Conservation (phyloP, 2,888 invertebrate species). For the Sphinx pinastri region DNA sequence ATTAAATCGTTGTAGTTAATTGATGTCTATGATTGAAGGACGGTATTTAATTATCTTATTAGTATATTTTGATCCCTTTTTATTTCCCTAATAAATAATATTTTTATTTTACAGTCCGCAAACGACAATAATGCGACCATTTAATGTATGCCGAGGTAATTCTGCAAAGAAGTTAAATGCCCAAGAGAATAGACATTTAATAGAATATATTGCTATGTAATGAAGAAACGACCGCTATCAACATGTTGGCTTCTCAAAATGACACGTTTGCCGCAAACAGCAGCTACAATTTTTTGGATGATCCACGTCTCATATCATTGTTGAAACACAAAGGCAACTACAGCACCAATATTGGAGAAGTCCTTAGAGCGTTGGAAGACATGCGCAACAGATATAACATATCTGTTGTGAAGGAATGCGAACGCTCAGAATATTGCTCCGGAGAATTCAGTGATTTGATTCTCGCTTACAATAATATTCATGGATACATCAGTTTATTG, state of each 20-base stretch:
- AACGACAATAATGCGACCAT: not conserved
- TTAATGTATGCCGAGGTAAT: not conserved
- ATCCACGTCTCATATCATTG: slow-evolving; percentile 64
- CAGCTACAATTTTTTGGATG: slow-evolving; percentile 60
- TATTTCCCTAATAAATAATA: not conserved
- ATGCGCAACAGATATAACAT: slow-evolving; percentile 70
- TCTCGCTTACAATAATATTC: slow-evolving; percentile 87
- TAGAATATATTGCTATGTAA: slow-evolving; percentile 20
- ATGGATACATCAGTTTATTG: slow-evolving; percentile 92
- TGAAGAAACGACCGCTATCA: slow-evolving; percentile 36
- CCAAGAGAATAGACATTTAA: slow-evolving; percentile 6
- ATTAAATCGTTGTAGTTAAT: too few species aligned
- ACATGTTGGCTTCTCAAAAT: slow-evolving; percentile 62
- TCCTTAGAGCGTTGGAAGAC: slow-evolving; percentile 66
- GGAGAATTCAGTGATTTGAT: slow-evolving; percentile 85
- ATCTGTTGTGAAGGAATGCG: slow-evolving; percentile 69
- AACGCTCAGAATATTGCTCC: slow-evolving; percentile 81
- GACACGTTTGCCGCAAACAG: slow-evolving; percentile 46
- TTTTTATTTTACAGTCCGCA: not conserved
- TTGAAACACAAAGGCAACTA: slow-evolving; percentile 62
- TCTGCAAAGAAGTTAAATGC: not conserved
- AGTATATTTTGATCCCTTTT: not conserved
- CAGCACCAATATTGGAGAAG: slow-evolving; percentile 62
- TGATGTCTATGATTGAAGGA: too few species aligned
- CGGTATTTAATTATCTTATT: too few species aligned